A percentile compares a stretch with the other conserved stretches of the same genome.
Conservation (phyloP, 2,113 vertebrate genomes). For the Theristicus caerulescens region DNA sequence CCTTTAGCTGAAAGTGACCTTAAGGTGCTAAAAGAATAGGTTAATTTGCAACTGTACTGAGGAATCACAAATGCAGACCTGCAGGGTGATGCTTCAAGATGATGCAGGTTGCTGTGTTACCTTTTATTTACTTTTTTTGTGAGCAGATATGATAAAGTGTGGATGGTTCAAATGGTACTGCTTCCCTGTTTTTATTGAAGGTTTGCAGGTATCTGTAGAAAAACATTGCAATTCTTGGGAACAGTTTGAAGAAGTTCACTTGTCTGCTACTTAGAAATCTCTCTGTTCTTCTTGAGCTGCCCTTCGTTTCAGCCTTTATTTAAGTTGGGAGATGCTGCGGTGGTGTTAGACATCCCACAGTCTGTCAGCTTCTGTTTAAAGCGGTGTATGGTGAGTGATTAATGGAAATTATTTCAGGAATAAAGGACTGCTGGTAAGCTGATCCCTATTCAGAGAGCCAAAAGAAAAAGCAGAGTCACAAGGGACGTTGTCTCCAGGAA, state of each 20-base stretch:
- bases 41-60: neutral
- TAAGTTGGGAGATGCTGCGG: neutral
- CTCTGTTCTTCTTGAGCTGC: neutral
- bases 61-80: neutral
- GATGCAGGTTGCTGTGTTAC: neutral
- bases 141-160: neutral
- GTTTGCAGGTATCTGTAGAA: neutral
- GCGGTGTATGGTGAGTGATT: conserved; percentile 39
- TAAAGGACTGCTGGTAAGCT: conserved; percentile 63
- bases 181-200: neutral
- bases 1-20: neutral
- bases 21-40: neutral
- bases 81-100: neutral
- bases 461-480: conserved; percentile 56
- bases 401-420: conserved; percentile 48
- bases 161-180: neutral
- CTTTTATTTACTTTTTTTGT: neutral
- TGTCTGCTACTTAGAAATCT: neutral
- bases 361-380: conserved; percentile 37
- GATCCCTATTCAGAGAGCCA: conserved; percentile 49
- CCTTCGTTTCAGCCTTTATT: neutral
- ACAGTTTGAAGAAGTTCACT: neutral
- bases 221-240: neutral
- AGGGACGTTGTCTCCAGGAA: conserved; percentile 37
- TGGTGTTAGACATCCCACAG: neutral